Conservation (phyloP, 92 coral and sea anemone species). For the Heliopora coerulea region DNA sequence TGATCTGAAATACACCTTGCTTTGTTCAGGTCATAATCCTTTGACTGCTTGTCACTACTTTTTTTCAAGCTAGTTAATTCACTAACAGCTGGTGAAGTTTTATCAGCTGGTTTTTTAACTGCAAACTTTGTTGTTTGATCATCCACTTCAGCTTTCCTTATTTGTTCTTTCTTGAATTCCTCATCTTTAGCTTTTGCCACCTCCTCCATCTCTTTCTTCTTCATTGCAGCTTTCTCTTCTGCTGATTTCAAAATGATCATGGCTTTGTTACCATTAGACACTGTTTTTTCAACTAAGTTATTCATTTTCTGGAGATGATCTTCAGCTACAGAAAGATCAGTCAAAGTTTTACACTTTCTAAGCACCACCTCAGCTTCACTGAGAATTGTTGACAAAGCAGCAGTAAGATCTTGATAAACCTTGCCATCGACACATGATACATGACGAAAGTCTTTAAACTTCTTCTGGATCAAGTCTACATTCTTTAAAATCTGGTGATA, state of each 20-base stretch:
- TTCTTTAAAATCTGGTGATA: slow-evolving; percentile 44
- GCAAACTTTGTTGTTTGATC: slow-evolving; percentile 33
- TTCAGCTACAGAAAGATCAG: slow-evolving; percentile 39
- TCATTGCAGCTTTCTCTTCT: slow-evolving; percentile 44
- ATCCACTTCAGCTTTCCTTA: not conserved
- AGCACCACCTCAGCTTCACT: not conserved
- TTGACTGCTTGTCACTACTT: slow-evolving; percentile 5
- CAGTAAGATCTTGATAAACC: not conserved
- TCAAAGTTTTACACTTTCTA: not conserved
- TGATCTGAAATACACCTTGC: slow-evolving; percentile 61
- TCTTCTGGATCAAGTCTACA: slow-evolving; percentile 46
- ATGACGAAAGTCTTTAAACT: slow-evolving; percentile 47
- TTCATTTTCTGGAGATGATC: slow-evolving; percentile 50
- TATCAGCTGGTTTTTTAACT: slow-evolving; percentile 47
- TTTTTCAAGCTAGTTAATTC: slow-evolving; percentile 14
- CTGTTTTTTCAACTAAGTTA: slow-evolving; percentile 57
- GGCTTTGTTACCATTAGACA: slow-evolving; percentile 48
- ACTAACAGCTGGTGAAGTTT: slow-evolving; percentile 48
- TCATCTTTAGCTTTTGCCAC: slow-evolving; percentile 1
- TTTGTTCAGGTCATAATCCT: slow-evolving; percentile 46
- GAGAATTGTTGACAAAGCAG: not conserved
- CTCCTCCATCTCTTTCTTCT: slow-evolving; percentile 15
- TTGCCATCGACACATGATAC: slow-evolving; percentile 15
- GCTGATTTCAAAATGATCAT: slow-evolving; percentile 49
- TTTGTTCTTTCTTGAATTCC: not conserved